phyloP scores from a whole-genome alignment of 2,113 vertebrate genomes.

The Lampris megalopsis region DNA sequence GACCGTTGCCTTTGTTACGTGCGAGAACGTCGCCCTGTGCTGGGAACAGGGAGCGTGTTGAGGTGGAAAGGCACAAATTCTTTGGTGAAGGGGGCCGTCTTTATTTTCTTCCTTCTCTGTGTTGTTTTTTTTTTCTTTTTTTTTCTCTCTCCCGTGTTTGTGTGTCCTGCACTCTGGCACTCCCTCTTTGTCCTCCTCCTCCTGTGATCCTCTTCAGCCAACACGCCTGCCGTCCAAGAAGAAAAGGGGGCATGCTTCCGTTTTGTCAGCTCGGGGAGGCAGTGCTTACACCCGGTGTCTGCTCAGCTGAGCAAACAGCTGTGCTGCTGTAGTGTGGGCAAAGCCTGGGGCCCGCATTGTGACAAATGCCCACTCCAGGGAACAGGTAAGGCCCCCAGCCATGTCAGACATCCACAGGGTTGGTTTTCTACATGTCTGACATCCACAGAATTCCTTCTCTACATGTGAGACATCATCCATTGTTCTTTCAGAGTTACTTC shows the following conservation, averaged over 20 bases:
- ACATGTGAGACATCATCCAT: no score
- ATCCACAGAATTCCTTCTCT: no score
- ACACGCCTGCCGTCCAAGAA: slow-evolving; percentile 87
- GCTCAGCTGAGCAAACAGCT: slow-evolving; percentile 97
- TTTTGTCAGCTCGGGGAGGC: slow-evolving; percentile 91
- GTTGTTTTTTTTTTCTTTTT: slow-evolving; percentile 42
- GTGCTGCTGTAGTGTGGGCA: slow-evolving; percentile 99
- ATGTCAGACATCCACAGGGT: slow-evolving; percentile 7
- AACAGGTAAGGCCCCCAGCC: slow-evolving; percentile 91
- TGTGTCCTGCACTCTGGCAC: slow-evolving; percentile 64
- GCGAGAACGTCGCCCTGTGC: neutral
- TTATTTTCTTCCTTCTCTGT: slow-evolving; percentile 73
- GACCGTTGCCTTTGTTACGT: slow-evolving; percentile 27
- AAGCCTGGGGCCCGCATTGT: slow-evolving; percentile 96
- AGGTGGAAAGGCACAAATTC: slow-evolving; percentile 32
- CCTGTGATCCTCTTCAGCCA: slow-evolving; percentile 85
- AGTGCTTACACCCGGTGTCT: slow-evolving; percentile 97
- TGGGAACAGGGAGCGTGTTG: slow-evolving; percentile 16
- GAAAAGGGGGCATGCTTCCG: slow-evolving; percentile 98
- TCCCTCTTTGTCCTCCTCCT: slow-evolving; percentile 57
- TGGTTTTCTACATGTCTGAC: neutral
- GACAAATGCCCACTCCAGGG: slow-evolving; percentile 95
- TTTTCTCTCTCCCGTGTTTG: slow-evolving; percentile 62
- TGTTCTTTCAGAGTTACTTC: no score
- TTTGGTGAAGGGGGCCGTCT: slow-evolving; percentile 75